Conservation (phyloP, 2,888 invertebrate species). For the Leptopterna dolabrata region DNA sequence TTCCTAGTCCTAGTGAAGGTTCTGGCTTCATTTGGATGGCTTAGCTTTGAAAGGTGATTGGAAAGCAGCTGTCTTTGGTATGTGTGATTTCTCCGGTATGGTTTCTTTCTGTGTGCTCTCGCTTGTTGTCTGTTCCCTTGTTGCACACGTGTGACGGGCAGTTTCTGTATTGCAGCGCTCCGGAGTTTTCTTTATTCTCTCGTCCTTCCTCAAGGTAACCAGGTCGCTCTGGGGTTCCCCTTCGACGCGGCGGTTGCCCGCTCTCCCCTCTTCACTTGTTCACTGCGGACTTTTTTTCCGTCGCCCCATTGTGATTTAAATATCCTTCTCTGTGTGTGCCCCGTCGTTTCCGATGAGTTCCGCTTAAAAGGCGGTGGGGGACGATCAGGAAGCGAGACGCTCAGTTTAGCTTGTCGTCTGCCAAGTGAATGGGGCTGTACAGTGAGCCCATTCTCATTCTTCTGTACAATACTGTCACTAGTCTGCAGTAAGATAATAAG, state of each 20-base stretch:
- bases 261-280: neutral
- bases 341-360: neutral
- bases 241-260: neutral
- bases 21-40: too few species aligned
- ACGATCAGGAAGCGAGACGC: neutral
- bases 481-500: too few species aligned
- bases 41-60: too few species aligned
- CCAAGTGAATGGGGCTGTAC: neutral
- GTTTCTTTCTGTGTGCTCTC: too few species aligned
- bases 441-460: too few species aligned
- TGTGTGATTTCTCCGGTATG: too few species aligned
- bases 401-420: neutral
- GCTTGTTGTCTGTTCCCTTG: too few species aligned
- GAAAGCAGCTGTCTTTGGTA: too few species aligned
- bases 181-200: neutral
- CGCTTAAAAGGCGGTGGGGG: neutral
- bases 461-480: too few species aligned
- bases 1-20: too few species aligned
- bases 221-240: neutral
- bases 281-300: neutral
- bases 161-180: neutral
- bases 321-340: neutral
- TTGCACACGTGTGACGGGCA: too few species aligned
- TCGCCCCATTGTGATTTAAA: neutral
- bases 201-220: constrained; percentile 6